Base-by-base conservation (phyloP, 2,888 invertebrate species). In the Psylliodes chrysocephalus region DNA sequence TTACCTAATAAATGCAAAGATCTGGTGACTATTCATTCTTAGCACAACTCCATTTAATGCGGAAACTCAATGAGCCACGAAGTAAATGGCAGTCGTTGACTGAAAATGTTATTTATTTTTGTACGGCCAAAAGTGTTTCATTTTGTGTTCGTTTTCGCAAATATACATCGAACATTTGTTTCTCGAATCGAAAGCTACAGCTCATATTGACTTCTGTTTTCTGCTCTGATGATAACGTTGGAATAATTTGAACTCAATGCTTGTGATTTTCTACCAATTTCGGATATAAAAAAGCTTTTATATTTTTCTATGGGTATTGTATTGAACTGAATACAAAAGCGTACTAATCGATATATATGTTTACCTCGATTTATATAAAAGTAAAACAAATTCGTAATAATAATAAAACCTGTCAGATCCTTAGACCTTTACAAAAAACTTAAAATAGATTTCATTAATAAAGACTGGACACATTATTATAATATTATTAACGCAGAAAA, bases 101-200 rank as follows among this genome's bases (percentile, higher is more conserved):
- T 63, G 71, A 70, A 70, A 63, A 53, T 66, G n/a, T 70, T 71
- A 71, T 73, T 73, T 73, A 73, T 73, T 71, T 66, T 63, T 44
- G 52, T 42, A 59, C 47, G 47, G 49, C 62, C 60, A 49, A 64
- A 67, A 66, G 61, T 63, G 66, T 72, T 64, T 64, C 65, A 68
- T 71, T 68, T 62, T 28, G 63, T 40, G 40, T 47, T 57, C 60
- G 60, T 64, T 63, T 55, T 51, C 42, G 1, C 49, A 42, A 52
- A 67, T 64, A 66, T 53, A 71, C 57, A 62, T 42, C 49, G 56
- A 56, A 56, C 53, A 33, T 62, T 65, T 62, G 55, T 62, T 62
- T 47, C 47, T 33, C 44, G 38, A 62, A 64, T 53, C 46, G 55
- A 42, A 14, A 38, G 14, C 51, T 19, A 25, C 14, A 18, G 63